Evolutionary conservation across 2,888 invertebrate genomes (phyloP).

Genomic region (Cenopis cana): DNA sequence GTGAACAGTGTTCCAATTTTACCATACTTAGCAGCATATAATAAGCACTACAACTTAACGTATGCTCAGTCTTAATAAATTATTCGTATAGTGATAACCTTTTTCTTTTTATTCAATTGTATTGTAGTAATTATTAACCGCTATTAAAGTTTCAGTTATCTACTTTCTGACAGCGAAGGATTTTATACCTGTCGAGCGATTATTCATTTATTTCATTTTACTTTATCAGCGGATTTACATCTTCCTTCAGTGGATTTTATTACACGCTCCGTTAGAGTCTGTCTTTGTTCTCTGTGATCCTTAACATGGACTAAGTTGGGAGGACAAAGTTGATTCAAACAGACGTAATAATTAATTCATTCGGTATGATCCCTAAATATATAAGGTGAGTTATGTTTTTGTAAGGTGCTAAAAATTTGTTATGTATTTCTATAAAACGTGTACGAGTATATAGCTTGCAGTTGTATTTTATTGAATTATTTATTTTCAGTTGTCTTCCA

Average conservation of each 20-base stretch:
- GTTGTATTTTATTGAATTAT: conserved; percentile 5
- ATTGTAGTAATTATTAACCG: conserved; percentile 13
- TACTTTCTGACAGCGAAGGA: conserved; percentile 10
- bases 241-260: conserved; percentile 37
- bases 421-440: neutral
- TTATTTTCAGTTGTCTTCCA: conserved; percentile 49
- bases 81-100: conserved; percentile 15
- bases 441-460: neutral
- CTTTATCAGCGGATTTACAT: conserved; percentile 21
- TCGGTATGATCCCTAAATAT: conserved; percentile 23
- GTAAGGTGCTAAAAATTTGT: neutral
- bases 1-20: conserved; percentile 50
- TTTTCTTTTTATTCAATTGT: conserved; percentile 6
- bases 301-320: conserved; percentile 6
- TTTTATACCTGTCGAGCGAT: conserved; percentile 24
- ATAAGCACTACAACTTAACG: conserved; percentile 38
- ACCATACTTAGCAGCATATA: conserved; percentile 46
- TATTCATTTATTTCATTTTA: conserved; percentile 39
- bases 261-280: conserved; percentile 39
- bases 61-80: conserved; percentile 29
- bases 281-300: conserved; percentile 28
- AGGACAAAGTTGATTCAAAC: conserved; percentile 21
- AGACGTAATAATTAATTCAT: conserved; percentile 6
- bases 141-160: conserved; percentile 5
- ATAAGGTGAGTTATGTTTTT: conserved; percentile 16